Percentiles rank a stretch among this genome's conserved stretches.
phyloP scores from a whole-genome alignment of 2,797 vertebrate species.

The Podarcis siculus region DNA sequence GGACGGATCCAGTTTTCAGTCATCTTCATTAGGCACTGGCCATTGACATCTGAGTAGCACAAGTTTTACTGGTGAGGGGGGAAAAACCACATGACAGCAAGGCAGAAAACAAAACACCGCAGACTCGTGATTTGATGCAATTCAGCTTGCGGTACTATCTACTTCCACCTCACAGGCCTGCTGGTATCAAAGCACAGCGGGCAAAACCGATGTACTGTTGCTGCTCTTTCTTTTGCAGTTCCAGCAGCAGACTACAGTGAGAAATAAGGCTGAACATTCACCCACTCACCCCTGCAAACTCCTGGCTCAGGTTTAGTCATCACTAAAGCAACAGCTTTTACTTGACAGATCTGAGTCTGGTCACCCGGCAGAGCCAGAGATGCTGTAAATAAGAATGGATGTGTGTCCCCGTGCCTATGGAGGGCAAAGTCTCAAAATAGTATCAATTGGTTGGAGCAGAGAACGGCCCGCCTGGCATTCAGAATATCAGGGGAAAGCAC shows the following conservation, averaged over 20 bases:
- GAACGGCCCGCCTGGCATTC: not conserved
- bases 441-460: conserved; percentile 8
- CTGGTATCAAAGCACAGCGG: not conserved
- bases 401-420: not conserved
- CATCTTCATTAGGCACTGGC: not conserved
- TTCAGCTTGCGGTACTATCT: not conserved
- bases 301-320: not conserved
- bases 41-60: not conserved
- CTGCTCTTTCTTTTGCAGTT: not conserved
- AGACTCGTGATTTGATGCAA: not conserved
- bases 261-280: not conserved
- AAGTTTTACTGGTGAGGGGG: not conserved
- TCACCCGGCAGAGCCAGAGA: not conserved
- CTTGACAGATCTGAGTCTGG: not conserved
- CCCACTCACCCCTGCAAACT: not conserved
- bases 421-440: not conserved
- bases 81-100: not conserved
- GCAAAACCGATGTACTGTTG: not conserved
- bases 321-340: not conserved
- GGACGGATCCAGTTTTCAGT: not conserved
- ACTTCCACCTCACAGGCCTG: not conserved
- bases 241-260: not conserved
- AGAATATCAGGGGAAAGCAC: not conserved
- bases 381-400: not conserved
- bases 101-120: not conserved